Evolutionary conservation across 2,113 vertebrate species (phyloP), one percentile per base, ranked within the genome.

Genomic region (Tragulus kanchil): DNA sequence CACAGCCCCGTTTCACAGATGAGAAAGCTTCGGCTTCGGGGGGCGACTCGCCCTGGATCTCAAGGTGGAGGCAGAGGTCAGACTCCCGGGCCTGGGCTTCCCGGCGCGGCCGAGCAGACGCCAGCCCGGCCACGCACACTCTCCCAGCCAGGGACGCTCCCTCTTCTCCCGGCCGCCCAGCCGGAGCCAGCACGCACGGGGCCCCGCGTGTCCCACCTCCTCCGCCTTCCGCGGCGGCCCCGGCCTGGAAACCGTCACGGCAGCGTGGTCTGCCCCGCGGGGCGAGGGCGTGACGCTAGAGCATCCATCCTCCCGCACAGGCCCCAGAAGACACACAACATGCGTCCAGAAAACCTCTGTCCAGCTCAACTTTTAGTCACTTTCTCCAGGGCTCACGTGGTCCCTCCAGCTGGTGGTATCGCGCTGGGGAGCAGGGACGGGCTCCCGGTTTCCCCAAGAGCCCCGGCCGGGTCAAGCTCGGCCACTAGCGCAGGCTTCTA

Each of bases 241-340:
- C 9, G 16, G 5, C 1, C 4, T 14, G 36, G 1, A 54, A 93
- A 69, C 42, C 71, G 31, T 9, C 2, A 36, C 31, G 23, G 16
- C n/a, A 9, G 5, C 3, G 8, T 2, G n/a, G 56, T 21, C 75
- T 17, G 31, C 75, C 56, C 26, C 3, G 11, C 42, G 26, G 0
- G 8, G 77, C 69, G 6, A 85, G 23, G 0, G 31, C 86, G 50
- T 78, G 31, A 23, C 25, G 50, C 36, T 25, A 4, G 45, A 42
- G n/a, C 0, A 26, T 4, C 12, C 0, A 0, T 25, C 23, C 2
- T 2, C 2, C 86, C 16, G 26, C 26, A 10, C 0, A 5, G 58
- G 42, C 4, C 1, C 50, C 28, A 11, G 86, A 48, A 56, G 77
- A 61, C 77, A 56, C 13, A 1, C 0, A 2, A 67, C 0, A 8